Base-by-base conservation (phyloP, 2,888 invertebrate genomes). In the Melinaea menophilus region DNA sequence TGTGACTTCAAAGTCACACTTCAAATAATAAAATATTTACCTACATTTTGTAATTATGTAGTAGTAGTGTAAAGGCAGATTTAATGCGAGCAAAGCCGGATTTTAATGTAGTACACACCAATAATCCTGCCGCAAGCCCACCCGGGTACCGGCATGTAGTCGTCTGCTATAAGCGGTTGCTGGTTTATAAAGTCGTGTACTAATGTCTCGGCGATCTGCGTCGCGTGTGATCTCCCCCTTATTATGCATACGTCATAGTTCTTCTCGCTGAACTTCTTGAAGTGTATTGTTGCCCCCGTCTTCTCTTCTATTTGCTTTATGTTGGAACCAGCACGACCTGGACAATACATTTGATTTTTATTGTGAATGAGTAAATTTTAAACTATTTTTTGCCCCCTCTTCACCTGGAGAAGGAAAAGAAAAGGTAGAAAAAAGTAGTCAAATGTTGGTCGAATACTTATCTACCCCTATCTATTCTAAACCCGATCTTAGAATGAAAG, bases 301-400 rank as follows among this genome's bases (percentile, higher is more conserved):
- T 92, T 93, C 61, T 92, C 92, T 80, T 97, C 94, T 67, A 98
- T 93, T 63, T 93, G 91, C 80, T 95, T 95, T 58, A 97, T 93
- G 74, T 93, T 94, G n/a, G 92, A 86, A 5, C 97, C 97, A 72
- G 92, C 93, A 71, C 95, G 92, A 47, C 97, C 91, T 91, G 71
- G 9, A 67, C 65, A 41, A 9, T 41, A 11, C 41, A 41, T 41
- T 41, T 9, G 9, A 41, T 9, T 41, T 41, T 41, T 7, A 9
- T 41, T 41, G 1, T 41, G 41, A 9, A 22, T 9, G 7, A 7
- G 37, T 37, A 37, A 37, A 5, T 37, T 37, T 35, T 5, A 35
- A 37, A 37, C 37, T 2, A 37, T 5, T 7, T 37, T 37, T 37
- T 37, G 37, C 37, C 37, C 37, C 2, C 7, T 2, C 5, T 35